These are phyloP conservation scores for Pandion haliaetus DNA, from an alignment of 2,113 vertebrate species.

Conservation along the genomic window DNA sequence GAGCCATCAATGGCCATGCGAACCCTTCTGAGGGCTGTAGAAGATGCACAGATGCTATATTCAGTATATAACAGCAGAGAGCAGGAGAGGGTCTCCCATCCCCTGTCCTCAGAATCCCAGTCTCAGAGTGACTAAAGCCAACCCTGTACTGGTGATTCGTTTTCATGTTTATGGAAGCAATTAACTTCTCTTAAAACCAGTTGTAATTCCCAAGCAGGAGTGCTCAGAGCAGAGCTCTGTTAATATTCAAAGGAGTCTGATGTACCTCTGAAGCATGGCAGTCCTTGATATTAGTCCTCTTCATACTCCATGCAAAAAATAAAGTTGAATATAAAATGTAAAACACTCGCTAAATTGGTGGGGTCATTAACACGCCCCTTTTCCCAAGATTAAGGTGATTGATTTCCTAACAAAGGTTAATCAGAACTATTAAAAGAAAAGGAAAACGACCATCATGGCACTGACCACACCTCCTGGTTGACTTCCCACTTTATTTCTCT, in stretches of 20 bases:
- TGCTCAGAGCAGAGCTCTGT: neutral
- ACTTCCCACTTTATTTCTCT: neutral
- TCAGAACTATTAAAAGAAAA: neutral
- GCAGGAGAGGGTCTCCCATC: neutral
- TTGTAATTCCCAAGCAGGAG: neutral
- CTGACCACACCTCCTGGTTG: neutral
- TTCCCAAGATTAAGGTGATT: neutral
- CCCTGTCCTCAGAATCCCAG: neutral
- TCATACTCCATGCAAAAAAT: neutral
- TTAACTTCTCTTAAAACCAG: neutral
- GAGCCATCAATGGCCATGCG: neutral
- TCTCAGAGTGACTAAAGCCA: neutral
- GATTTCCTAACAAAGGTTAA: neutral
- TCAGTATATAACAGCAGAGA: neutral
- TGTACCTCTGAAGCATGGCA: neutral
- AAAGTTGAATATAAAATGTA: neutral
- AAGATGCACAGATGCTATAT: neutral
- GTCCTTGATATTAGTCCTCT: neutral
- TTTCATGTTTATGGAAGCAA: neutral
- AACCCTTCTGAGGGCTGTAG: neutral
- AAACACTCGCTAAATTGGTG: neutral
- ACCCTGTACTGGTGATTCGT: neutral
- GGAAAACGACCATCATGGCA: neutral
- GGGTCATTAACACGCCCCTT: neutral
- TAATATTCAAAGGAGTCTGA: neutral